Evolutionary conservation across 2,888 invertebrate genomes (phyloP).

Genomic region (Coremacera marginata): DNA sequence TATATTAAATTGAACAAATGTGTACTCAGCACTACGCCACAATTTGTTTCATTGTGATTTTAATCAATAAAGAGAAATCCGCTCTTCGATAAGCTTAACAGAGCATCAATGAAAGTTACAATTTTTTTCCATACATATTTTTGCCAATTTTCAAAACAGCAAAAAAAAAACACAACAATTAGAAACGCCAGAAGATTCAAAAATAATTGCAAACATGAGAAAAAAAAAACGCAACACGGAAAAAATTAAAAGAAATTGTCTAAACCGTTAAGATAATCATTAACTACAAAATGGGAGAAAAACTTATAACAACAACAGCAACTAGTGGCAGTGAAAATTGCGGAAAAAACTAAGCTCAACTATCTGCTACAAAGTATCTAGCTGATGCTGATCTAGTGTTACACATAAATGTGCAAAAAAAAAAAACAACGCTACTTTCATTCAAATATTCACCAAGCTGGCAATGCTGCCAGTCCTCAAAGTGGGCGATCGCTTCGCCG

Average conservation of each 20-base stretch:
- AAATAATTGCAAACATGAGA: constrained; percentile 23
- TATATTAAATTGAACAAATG: not conserved
- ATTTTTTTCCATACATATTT: not conserved
- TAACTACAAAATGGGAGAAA: not conserved
- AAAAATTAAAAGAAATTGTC: not conserved
- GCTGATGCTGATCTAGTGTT: not conserved
- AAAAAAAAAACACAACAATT: constrained; percentile 27
- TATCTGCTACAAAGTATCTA: not conserved
- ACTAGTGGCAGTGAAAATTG: not conserved
- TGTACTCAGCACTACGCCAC: too few relatives aligned
- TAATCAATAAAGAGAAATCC: too few relatives aligned
- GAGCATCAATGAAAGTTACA: constrained; percentile 32
- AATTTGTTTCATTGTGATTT: too few relatives aligned
- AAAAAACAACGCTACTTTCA: not conserved
- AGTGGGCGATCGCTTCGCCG: not conserved
- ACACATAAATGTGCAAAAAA: not conserved
- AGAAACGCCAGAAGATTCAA: constrained; percentile 29
- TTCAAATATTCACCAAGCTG: not conserved
- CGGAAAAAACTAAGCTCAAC: too few relatives aligned
- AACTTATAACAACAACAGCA: not conserved
- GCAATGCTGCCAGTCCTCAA: not conserved
- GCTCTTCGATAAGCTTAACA: constrained; percentile 30
- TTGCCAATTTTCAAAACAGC: not conserved
- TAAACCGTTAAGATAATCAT: not conserved
- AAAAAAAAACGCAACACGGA: not conserved